Conservation (phyloP, 2,797 vertebrate species). For the Brachyalestes nurse region DNA sequence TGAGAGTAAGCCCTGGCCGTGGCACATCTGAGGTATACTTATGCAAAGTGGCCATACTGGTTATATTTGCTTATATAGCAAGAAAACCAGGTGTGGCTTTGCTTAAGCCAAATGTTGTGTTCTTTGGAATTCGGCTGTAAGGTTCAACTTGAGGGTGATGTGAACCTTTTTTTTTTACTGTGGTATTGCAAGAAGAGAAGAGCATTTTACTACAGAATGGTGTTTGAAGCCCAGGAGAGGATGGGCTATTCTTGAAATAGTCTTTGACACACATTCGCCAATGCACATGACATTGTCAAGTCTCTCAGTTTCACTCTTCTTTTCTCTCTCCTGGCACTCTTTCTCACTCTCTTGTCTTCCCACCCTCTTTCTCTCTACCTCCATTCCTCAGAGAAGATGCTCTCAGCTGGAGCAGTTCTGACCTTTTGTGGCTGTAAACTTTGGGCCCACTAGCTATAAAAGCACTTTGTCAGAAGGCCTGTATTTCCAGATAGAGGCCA, state of each 20-base stretch:
- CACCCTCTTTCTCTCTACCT: conserved; percentile 16
- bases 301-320: conserved; percentile 40
- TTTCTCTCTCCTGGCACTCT: conserved; percentile 42
- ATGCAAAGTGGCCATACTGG: conserved; percentile 25
- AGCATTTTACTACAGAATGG: conserved; percentile 9
- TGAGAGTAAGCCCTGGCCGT: background rate
- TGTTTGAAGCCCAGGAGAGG: conserved; percentile 29
- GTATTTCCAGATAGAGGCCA: conserved; percentile 59
- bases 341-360: conserved; percentile 43
- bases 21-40: background rate
- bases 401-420: conserved; percentile 65
- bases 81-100: conserved; percentile 41
- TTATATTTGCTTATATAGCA: conserved; percentile 42
- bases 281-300: conserved; percentile 45
- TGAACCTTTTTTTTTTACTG: background rate
- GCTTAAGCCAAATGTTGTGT: conserved; percentile 29
- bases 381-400: conserved; percentile 58
- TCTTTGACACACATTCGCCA: conserved; percentile 46
- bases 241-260: conserved; percentile 32
- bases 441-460: conserved; percentile 57
- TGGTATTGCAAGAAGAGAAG: conserved; percentile 1
- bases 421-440: conserved; percentile 70
- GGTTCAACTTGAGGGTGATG: background rate
- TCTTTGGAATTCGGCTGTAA: background rate
- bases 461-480: conserved; percentile 61